Base-by-base conservation (phyloP, 2,797 vertebrate genomes). In the Helicolenus hilgendorfi region DNA sequence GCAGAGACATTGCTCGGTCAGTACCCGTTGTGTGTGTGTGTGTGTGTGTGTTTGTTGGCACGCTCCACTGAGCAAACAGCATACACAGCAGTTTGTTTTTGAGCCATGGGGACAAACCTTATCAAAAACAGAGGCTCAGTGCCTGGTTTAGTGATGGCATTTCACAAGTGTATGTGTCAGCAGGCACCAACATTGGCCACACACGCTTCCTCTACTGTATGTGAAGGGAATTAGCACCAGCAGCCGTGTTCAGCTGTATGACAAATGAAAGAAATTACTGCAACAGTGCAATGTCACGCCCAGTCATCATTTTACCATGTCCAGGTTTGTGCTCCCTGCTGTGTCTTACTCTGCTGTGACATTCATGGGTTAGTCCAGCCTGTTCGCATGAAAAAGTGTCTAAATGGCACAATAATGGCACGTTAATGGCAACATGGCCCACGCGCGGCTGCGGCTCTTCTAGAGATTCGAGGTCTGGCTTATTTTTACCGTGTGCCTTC, bases 1-100 rank as follows among this genome's bases (percentile, higher is more conserved):
- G 68, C 68, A 56, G 24, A 86, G 38, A 75, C 80, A 53, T 26
- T 38, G 67, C 58, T 72, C 49, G 83, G 76, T 83, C 81, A 74
- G 27, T 63, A 79, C 20, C 20, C 5, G 8, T 24, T 83, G 5
- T 56, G 49, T 55, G n/a, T 55, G 18, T 49, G 41, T 49, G 45
- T 10, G 2, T 49, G 45, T 10, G 2, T 49, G 45, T 41, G 38
- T 41, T 38, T 72, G 41, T 63, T 81, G 67, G 68, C 74, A 67
- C 70, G 49, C 11, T 36, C 22, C 22, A 35, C n/a, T 56, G 41
- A 49, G 53, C 59, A 74, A 84, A 79, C 64, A 64, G 58, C 55
- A 26, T 4, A 11, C 56, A 81, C 55, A 56, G 29, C 18, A 53
- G 69, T 56, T 70, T 85, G 80, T 41, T 26, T 65, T 71, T 72